These are phyloP conservation scores for Melierax canorus DNA, from an alignment of 2,113 vertebrate genomes.

Conservation along the genomic window DNA sequence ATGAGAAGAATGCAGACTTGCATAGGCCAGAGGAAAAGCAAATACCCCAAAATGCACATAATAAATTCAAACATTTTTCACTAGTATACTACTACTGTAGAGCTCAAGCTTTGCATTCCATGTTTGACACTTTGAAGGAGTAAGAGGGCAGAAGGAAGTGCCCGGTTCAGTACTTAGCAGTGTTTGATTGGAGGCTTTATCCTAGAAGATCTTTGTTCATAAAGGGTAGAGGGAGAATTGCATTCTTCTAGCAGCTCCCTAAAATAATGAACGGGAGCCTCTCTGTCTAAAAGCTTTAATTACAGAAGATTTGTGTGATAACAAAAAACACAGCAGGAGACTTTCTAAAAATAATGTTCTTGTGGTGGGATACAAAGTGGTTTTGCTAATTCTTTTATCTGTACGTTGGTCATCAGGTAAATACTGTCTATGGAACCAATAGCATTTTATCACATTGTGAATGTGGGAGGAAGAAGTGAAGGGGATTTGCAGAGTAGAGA, in stretches of 20 bases:
- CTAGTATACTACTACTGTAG: not conserved
- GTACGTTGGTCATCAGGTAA: not conserved
- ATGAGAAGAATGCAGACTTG: not conserved
- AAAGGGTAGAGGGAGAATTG: not conserved
- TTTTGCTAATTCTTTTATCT: not conserved
- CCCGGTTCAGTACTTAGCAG: not conserved
- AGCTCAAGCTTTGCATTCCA: not conserved
- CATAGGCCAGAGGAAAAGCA: not conserved
- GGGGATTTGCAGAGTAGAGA: not conserved
- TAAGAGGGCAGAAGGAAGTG: not conserved
- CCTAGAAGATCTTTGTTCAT: not conserved
- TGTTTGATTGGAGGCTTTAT: not conserved
- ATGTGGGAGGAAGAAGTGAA: not conserved
- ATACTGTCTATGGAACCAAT: not conserved
- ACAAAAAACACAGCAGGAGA: not conserved
- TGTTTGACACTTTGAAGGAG: not conserved
- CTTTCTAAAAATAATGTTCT: not conserved
- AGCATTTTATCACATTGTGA: not conserved
- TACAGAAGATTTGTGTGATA: not conserved
- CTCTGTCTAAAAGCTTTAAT: not conserved
- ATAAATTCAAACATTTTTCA: not conserved
- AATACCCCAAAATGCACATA: not conserved
- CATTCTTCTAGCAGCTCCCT: not conserved
- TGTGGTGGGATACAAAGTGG: not conserved
- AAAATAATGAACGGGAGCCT: not conserved